These are phyloP conservation scores for Acronicta psi DNA, from an alignment of 2,888 invertebrate genomes.

Conservation along the genomic window DNA sequence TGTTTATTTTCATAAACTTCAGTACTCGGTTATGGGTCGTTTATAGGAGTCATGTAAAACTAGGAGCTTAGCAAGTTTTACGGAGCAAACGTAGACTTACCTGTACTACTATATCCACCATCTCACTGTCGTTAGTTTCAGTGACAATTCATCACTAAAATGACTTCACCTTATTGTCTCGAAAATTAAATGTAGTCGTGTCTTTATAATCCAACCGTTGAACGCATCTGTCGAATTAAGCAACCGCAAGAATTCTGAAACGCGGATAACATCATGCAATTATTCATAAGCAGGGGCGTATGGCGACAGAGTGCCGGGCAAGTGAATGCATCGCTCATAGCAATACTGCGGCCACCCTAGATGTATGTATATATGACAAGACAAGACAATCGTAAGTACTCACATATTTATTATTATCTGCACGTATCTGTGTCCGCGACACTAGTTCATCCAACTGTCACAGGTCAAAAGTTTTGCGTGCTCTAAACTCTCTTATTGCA, in stretches of 20 bases:
- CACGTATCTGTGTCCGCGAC: too few species aligned
- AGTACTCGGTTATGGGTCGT: neutral
- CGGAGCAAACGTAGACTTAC: neutral
- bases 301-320: constrained; percentile 33
- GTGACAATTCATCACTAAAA: too few species aligned
- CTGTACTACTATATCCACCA: neutral
- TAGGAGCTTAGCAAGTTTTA: neutral
- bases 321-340: constrained; percentile 9
- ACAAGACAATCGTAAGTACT: neutral
- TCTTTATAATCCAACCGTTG: too few species aligned
- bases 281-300: constrained; percentile 34
- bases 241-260: constrained; percentile 7
- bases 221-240: neutral
- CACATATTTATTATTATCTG: neutral
- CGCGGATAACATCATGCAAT: constrained; percentile 16
- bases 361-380: constrained; percentile 9
- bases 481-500: neutral
- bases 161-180: too few species aligned
- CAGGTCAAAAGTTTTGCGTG: neutral
- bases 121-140: too few species aligned
- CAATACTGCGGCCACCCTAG: constrained; percentile 18
- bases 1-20: constrained; percentile 31
- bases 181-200: too few species aligned
- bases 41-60: neutral
- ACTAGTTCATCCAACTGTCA: constrained; percentile 12